These are phyloP conservation scores for Forbesichthys agassizii DNA, from an alignment of 2,113 vertebrate genomes.

Conservation along the genomic window DNA sequence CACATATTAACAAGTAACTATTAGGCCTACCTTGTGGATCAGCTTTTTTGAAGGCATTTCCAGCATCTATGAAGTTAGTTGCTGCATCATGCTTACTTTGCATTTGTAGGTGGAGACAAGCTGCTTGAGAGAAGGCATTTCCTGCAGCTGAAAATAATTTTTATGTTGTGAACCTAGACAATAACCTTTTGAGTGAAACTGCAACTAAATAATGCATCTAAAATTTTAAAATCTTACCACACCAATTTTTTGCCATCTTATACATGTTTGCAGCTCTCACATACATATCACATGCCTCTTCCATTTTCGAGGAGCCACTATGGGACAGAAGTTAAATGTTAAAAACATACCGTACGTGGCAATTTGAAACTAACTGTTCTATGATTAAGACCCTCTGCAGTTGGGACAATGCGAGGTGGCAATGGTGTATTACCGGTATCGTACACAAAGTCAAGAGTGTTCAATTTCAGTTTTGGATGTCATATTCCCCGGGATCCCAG, in stretches of 20 bases:
- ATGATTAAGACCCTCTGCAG: too few relatives aligned
- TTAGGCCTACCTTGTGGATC: constrained; percentile 86
- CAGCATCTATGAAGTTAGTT: constrained; percentile 89
- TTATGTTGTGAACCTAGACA: not conserved
- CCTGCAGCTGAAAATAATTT: constrained; percentile 81
- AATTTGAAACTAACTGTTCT: too few relatives aligned
- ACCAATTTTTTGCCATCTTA: constrained; percentile 97
- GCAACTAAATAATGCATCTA: not conserved
- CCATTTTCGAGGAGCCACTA: constrained; percentile 88
- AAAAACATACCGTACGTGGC: too few relatives aligned
- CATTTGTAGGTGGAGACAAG: constrained; percentile 87
- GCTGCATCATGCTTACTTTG: constrained; percentile 94
- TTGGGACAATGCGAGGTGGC: too few relatives aligned
- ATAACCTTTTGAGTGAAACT: not conserved
- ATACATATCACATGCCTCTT: constrained; percentile 92
- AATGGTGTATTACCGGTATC: too few relatives aligned
- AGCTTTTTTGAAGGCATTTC: constrained; percentile 94
- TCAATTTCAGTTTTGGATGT: too few relatives aligned
- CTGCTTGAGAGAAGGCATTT: constrained; percentile 89
- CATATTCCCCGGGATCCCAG: too few relatives aligned
- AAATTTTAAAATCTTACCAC: constrained; percentile 73
- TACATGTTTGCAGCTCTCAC: constrained; percentile 91
- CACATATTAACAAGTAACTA: not conserved
- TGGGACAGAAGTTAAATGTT: constrained; percentile 4
- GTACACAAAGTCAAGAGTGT: too few relatives aligned